Evolutionary conservation across 2,113 vertebrate genomes (phyloP).

Genomic region (Syrrhaptes paradoxus): DNA sequence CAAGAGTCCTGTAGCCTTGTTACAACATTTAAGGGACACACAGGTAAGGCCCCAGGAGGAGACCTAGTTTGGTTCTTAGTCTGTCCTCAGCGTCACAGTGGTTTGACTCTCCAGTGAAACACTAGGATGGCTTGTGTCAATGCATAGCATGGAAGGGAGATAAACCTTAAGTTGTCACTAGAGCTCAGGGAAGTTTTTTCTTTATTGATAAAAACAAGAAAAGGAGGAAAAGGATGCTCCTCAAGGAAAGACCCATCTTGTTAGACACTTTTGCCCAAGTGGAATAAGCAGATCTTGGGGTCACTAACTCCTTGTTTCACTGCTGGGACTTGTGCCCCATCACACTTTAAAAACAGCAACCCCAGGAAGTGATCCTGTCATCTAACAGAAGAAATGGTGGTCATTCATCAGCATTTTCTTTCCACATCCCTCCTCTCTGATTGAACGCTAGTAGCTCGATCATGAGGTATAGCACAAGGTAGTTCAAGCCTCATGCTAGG

Average conservation of each 20-base stretch:
- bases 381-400: background rate
- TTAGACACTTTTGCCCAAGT: background rate
- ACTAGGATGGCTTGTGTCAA: background rate
- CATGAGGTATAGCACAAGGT: background rate
- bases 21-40: constrained; percentile 97
- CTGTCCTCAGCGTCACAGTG: background rate
- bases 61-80: background rate
- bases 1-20: constrained; percentile 93
- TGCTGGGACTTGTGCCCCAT: background rate
- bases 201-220: background rate
- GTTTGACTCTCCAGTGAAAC: background rate
- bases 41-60: constrained; percentile 77
- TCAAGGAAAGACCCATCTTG: background rate
- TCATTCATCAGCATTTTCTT: background rate
- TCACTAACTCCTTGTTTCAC: background rate
- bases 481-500: background rate
- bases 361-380: background rate
- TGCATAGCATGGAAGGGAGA: background rate
- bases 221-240: background rate
- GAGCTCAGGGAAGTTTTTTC: background rate
- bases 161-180: background rate
- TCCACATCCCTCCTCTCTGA: background rate
- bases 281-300: background rate
- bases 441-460: background rate
- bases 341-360: background rate